Percentiles rank a stretch among this genome's conserved stretches.
These are phyloP conservation scores for Zeugodacus cucurbitae DNA, from an alignment of 1,140 invertebrate species.

Conservation along the genomic window DNA sequence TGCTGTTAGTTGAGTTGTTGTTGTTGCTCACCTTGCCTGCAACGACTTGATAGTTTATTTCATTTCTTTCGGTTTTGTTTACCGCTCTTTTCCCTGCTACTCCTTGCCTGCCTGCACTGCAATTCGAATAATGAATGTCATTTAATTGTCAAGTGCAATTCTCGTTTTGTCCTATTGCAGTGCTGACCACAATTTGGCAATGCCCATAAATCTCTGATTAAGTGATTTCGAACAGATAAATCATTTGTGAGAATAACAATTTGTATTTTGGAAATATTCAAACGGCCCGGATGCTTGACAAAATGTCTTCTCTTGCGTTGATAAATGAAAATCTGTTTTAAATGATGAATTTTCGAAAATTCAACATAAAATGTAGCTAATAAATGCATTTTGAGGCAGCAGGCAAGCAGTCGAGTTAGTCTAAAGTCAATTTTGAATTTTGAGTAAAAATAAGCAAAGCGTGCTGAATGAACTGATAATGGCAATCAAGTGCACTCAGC, in stretches of 20 bases:
- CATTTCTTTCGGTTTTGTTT: background rate
- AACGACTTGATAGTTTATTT: background rate
- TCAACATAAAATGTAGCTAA: too few relatives aligned
- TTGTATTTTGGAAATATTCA: background rate
- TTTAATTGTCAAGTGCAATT: constrained; percentile 7
- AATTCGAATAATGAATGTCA: background rate
- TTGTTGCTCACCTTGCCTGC: background rate
- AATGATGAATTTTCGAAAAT: background rate
- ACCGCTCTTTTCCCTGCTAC: too few relatives aligned
- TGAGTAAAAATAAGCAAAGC: too few relatives aligned
- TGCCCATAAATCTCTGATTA: constrained; percentile 15
- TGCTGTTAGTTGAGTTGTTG: background rate
- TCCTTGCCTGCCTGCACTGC: background rate
- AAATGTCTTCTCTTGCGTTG: background rate
- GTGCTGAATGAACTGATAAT: too few relatives aligned
- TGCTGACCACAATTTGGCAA: background rate
- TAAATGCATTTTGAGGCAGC: too few relatives aligned
- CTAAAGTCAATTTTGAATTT: too few relatives aligned
- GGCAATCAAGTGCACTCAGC: too few relatives aligned
- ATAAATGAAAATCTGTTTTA: background rate
- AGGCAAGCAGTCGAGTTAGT: too few relatives aligned
- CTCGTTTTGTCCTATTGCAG: background rate
- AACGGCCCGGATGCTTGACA: background rate
- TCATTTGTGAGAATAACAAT: background rate
- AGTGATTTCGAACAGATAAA: background rate